Conservation (phyloP, 2,888 invertebrate genomes). For the Leptinotarsa tumamoca region DNA sequence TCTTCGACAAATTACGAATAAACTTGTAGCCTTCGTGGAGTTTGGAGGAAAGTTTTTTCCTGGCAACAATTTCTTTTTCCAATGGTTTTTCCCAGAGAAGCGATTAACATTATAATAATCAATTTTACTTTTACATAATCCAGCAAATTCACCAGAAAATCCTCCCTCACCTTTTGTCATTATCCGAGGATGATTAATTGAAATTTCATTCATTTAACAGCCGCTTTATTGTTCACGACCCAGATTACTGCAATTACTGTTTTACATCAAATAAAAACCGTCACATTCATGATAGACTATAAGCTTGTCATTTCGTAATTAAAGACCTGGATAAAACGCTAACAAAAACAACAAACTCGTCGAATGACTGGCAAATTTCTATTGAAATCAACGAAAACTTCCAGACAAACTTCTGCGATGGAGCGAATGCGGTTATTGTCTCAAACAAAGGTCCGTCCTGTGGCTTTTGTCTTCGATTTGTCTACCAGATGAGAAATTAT, state of each 20-base stretch:
- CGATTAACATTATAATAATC: too few species aligned
- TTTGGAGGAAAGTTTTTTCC: too few species aligned
- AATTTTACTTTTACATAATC: too few species aligned
- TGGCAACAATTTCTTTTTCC: too few species aligned
- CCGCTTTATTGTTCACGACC: background rate
- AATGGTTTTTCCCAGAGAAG: too few species aligned
- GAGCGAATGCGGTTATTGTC: background rate
- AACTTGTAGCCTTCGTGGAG: too few species aligned
- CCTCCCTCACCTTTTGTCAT: background rate
- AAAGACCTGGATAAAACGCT: background rate
- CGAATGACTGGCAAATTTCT: conserved; percentile 2
- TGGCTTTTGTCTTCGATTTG: background rate
- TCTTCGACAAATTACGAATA: too few species aligned
- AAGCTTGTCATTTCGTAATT: background rate
- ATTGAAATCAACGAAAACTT: background rate
- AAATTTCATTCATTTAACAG: background rate
- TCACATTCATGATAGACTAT: conserved; percentile 2
- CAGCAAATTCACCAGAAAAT: background rate
- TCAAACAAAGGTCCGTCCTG: background rate
- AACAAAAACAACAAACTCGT: background rate
- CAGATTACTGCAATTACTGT: conserved; percentile 2
- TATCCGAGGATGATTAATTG: background rate
- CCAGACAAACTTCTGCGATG: background rate
- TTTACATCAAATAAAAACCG: conserved; percentile 5
- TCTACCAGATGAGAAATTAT: background rate